Conservation (phyloP, 2,797 vertebrate species). For the Halcyon badia region DNA sequence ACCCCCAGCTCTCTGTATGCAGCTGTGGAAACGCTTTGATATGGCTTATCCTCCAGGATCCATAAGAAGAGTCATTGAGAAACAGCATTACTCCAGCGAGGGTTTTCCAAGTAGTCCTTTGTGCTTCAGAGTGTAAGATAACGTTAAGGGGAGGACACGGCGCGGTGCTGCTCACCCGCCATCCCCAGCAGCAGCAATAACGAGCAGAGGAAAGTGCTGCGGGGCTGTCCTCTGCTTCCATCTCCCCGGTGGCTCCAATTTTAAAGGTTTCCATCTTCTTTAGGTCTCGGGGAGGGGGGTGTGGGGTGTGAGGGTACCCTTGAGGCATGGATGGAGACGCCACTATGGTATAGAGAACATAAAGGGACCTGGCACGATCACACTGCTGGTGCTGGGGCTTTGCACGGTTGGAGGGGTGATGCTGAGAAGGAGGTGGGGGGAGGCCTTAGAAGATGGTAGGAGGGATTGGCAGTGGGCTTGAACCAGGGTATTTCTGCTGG, state of each 20-base stretch:
- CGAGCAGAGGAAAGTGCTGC: neutral
- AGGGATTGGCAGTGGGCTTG: neutral
- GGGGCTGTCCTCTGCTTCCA: neutral
- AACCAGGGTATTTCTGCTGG: neutral
- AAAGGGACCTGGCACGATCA: rapidly evolving
- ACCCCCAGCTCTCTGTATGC: neutral
- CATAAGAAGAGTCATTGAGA: constrained; percentile 57
- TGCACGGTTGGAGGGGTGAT: rapidly evolving
- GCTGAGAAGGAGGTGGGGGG: neutral
- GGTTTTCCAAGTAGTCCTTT: constrained; percentile 32
- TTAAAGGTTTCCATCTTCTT: neutral
- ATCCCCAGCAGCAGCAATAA: neutral
- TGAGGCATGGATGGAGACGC: neutral
- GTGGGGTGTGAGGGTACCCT: neutral
- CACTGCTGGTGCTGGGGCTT: neutral
- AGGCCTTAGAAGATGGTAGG: neutral
- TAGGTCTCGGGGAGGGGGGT: neutral
- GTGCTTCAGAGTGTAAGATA: neutral
- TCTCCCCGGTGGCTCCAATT: neutral
- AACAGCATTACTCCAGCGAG: neutral
- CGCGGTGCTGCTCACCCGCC: rapidly evolving
- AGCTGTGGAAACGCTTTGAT: neutral
- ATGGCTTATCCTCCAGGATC: neutral
- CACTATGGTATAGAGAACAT: rapidly evolving
- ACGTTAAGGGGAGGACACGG: neutral